A percentile compares a stretch with the other conserved stretches of the same genome.
Evolutionary conservation across 2,113 vertebrate species (phyloP).

Genomic region (Ariopsis seemanni): DNA sequence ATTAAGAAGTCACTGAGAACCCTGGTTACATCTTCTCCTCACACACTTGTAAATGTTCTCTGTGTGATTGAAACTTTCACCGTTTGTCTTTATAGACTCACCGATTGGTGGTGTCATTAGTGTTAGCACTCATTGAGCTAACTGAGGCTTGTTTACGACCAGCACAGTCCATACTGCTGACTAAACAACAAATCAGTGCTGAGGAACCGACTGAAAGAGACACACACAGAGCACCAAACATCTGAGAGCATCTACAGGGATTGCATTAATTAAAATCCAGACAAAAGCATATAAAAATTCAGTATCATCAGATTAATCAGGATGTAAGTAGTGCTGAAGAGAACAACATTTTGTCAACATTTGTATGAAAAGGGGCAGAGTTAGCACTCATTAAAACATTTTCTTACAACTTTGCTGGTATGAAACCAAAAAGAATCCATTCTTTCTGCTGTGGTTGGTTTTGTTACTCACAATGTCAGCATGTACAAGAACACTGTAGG

Average conservation of each 20-base stretch:
- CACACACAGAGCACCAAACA: neutral
- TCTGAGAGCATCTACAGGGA: neutral
- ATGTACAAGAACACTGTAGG: neutral
- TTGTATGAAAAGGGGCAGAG: neutral
- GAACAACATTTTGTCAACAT: neutral
- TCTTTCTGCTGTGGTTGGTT: neutral
- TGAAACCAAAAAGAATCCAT: neutral
- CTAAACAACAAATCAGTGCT: conserved; percentile 13
- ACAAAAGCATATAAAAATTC: neutral
- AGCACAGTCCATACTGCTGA: conserved; percentile 23
- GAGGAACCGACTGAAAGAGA: neutral
- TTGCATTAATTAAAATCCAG: neutral
- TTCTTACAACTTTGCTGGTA: neutral
- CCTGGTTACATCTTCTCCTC: neutral
- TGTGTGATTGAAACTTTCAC: neutral
- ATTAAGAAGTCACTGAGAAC: neutral
- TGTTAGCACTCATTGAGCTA: conserved; percentile 66
- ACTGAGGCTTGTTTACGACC: conserved; percentile 66
- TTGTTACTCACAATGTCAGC: neutral
- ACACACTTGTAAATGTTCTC: neutral
- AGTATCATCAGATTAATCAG: neutral
- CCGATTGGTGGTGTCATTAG: conserved; percentile 44
- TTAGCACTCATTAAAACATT: neutral
- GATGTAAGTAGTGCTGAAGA: neutral
- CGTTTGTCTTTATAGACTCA: conserved; percentile 45